Conservation (phyloP, 2,888 invertebrate genomes). For the Xanthorhoe spadicearia region DNA sequence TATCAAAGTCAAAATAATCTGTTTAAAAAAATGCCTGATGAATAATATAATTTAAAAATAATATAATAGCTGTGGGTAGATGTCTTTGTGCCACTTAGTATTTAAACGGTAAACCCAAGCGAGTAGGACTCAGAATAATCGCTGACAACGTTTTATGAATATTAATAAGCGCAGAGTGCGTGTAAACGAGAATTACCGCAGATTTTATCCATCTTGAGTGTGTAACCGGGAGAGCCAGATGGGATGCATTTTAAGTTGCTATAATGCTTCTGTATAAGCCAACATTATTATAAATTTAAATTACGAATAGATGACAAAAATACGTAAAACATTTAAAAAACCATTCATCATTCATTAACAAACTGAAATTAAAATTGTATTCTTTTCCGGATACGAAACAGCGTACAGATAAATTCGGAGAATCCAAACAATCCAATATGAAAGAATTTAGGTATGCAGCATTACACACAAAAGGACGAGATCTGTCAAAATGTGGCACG, state of each 20-base stretch:
- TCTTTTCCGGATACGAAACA: background rate
- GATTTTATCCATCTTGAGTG: conserved; percentile 47
- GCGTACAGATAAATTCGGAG: background rate
- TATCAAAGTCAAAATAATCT: background rate
- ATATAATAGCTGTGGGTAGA: conserved; percentile 5
- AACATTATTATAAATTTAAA: background rate
- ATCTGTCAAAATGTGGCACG: conserved; percentile 70
- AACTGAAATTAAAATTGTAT: background rate
- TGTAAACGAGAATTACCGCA: conserved; percentile 58
- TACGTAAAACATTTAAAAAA: background rate
- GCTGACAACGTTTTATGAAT: conserved; percentile 66
- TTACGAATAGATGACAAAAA: background rate
- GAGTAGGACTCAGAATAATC: conserved; percentile 63
- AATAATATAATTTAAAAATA: background rate
- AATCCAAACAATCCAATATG: conserved; percentile 22
- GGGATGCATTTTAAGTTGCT: conserved; percentile 34
- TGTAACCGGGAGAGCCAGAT: conserved; percentile 30
- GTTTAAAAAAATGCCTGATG: background rate
- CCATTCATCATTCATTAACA: background rate
- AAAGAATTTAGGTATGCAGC: conserved; percentile 38
- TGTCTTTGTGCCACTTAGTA: conserved; percentile 30
- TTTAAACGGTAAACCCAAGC: conserved; percentile 53
- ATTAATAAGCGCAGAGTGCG: conserved; percentile 60
- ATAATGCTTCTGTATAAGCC: conserved; percentile 3
- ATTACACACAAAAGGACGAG: conserved; percentile 48